Evolutionary conservation across 2,113 vertebrate genomes (phyloP).

Genomic region (Strix uralensis): DNA sequence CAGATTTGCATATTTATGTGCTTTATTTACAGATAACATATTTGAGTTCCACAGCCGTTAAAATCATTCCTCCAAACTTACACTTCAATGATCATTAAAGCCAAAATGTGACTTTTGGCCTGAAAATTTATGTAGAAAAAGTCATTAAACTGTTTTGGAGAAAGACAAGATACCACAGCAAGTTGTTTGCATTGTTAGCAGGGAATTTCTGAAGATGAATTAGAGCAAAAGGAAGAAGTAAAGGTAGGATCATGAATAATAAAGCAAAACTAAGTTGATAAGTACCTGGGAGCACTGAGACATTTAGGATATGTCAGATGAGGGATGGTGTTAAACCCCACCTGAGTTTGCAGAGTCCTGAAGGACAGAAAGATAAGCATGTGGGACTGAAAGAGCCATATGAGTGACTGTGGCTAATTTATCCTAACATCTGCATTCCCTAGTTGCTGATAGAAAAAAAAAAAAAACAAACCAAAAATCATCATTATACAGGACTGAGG

Average conservation of each 20-base stretch:
- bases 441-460: neutral
- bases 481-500: neutral
- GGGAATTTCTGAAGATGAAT: neutral
- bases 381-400: fast-evolving
- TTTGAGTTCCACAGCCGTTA: neutral
- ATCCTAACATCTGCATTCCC: fast-evolving
- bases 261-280: neutral
- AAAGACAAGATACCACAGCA: neutral
- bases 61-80: neutral
- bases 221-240: neutral
- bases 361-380: neutral
- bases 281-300: neutral
- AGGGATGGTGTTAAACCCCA: neutral
- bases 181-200: neutral
- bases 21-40: neutral
- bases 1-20: neutral
- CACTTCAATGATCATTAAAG: neutral
- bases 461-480: neutral
- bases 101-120: neutral
- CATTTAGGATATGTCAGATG: neutral
- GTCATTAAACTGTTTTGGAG: neutral
- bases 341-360: neutral
- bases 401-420: neutral
- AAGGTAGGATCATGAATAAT: neutral
- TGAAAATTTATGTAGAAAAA: neutral